Evolutionary conservation across 2,888 invertebrate species (phyloP), one percentile per base, ranked within the genome.

Genomic region (Euphydryas editha): DNA sequence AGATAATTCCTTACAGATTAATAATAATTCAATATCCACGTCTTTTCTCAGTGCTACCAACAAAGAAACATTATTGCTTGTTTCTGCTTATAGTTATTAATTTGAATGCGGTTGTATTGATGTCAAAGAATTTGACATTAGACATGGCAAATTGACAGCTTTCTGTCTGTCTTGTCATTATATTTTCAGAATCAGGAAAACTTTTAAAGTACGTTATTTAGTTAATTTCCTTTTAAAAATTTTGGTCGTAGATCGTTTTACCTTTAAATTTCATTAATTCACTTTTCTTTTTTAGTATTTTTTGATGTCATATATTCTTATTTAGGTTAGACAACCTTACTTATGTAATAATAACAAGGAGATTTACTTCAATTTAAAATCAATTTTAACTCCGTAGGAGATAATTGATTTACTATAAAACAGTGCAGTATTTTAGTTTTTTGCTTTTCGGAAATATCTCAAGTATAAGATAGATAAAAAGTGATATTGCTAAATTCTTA

Each of bases 281-380:
- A 17, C 15, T 30, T 30, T 20, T 5, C 46, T 30, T 46, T 44
- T 62, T 30, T 20, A 65, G 67, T 71, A 59, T 36, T 15, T 55
- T 36, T 57, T 57, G 56, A 30, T 49, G 51, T 51, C 51, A 11
- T 63, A 42, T 42, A 51, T 72, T 73, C 76, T 73, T 76, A 79
- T 79, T 77, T 85, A 92, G 92, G 92, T 92, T 92, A 92, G 78
- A 82, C 78, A 78, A 81, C 81, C 76, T 75, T 82, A 89, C 92
- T 92, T 92, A 92, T 92, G 92, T 92, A 92, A 92, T 83, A 90
- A 90, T 83, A 91, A 91, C 86, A 90, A 69, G 80, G 59, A 37
- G 62, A 55, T 68, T 70, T 59, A 62, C n/a, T 51, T 24, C 44
- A 8, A 54, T 51, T n/a, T 42, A 20, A 30, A 17, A 58, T 55